Evolutionary conservation across 1,140 invertebrate genomes (phyloP).

Genomic region (Arion vulgaris): DNA sequence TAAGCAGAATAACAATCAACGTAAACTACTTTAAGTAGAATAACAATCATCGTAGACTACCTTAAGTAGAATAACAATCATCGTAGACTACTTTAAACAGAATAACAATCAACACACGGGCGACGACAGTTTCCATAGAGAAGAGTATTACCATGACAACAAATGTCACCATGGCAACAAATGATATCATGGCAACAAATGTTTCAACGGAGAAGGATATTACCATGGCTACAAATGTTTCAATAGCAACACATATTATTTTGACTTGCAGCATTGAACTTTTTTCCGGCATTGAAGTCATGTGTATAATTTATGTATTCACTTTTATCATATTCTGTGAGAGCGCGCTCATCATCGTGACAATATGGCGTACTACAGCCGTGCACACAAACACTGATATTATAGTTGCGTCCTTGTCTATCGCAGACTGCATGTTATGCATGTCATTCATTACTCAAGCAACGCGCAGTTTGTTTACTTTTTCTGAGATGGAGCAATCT

Average conservation of each 20-base stretch:
- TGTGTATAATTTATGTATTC: background rate
- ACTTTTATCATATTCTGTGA: background rate
- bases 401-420: background rate
- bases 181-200: too few species aligned
- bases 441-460: background rate
- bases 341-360: background rate
- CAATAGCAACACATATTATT: background rate
- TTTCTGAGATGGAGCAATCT: background rate
- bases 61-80: too few species aligned
- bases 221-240: too few species aligned
- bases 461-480: background rate
- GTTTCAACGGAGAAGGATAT: too few species aligned
- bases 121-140: too few species aligned
- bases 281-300: background rate
- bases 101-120: too few species aligned
- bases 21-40: too few species aligned
- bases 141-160: too few species aligned
- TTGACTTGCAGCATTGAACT: background rate
- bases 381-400: background rate
- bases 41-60: too few species aligned
- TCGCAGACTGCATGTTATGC: background rate
- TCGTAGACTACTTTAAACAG: too few species aligned
- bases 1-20: too few species aligned
- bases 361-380: background rate
- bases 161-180: too few species aligned